Evolutionary conservation across 2,888 invertebrate genomes (phyloP).

Genomic region (Papilio protenor): DNA sequence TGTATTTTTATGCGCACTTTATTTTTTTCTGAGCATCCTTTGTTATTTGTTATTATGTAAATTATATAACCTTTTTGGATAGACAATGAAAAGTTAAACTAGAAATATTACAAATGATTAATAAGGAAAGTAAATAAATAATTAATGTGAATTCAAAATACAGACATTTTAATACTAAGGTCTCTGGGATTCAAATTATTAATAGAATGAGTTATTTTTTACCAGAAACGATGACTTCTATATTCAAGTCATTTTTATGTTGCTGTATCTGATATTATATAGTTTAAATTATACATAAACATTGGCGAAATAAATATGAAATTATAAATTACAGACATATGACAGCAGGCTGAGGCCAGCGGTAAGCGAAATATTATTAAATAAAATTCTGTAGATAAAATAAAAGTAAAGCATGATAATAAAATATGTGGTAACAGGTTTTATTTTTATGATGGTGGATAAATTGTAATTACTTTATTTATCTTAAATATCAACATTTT

Average conservation of each 20-base stretch:
- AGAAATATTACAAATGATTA: background rate
- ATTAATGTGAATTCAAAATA: too few species aligned
- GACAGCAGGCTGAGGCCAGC: constrained; percentile 72
- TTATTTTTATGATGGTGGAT: background rate
- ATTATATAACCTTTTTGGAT: background rate
- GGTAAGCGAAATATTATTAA: constrained; percentile 66
- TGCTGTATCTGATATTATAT: background rate
- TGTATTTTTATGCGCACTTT: background rate
- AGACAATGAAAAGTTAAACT: background rate
- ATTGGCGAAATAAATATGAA: constrained; percentile 44
- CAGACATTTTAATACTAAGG: too few species aligned
- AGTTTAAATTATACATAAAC: background rate
- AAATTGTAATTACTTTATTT: background rate
- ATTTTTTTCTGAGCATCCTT: background rate
- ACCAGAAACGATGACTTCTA: too few species aligned
- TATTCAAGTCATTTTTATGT: background rate
- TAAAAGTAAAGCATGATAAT: constrained; percentile 14
- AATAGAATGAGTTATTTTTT: too few species aligned
- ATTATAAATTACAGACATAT: constrained; percentile 73
- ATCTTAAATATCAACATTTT: too few species aligned
- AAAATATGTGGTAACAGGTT: constrained; percentile 8
- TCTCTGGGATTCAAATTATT: too few species aligned
- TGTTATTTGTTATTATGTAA: background rate
- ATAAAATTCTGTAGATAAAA: constrained; percentile 44
- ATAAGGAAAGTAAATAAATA: too few species aligned